Percentiles rank a stretch among this genome's conserved stretches.
Evolutionary conservation across 2,797 vertebrate species (phyloP).

Genomic region (Petrocephalus sullivani): DNA sequence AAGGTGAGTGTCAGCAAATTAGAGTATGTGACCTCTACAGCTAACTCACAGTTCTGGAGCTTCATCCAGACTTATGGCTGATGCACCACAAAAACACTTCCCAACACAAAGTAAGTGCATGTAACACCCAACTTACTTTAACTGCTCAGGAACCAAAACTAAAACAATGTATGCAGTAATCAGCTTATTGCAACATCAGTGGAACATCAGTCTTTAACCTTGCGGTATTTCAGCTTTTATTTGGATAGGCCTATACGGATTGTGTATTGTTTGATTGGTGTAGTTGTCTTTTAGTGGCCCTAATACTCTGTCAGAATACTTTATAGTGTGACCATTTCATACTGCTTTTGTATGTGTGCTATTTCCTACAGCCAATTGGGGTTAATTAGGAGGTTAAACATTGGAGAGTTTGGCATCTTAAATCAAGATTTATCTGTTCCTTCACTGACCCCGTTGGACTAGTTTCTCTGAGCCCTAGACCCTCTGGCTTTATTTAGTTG

Average conservation of each 20-base stretch:
- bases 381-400: slow-evolving; percentile 76
- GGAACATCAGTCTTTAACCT: neutral
- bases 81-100: neutral
- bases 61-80: neutral
- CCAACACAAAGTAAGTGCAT: neutral
- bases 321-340: slow-evolving; percentile 33
- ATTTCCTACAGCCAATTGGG: slow-evolving; percentile 65
- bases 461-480: slow-evolving; percentile 58
- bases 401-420: slow-evolving; percentile 64
- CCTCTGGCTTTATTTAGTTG: slow-evolving; percentile 50
- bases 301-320: neutral
- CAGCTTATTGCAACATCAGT: neutral
- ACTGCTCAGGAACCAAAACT: neutral
- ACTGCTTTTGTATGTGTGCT: slow-evolving; percentile 43
- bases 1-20: neutral
- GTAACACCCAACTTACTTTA: neutral
- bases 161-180: neutral
- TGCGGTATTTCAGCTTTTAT: neutral
- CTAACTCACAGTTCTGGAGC: neutral
- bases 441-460: slow-evolving; percentile 63
- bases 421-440: slow-evolving; percentile 76
- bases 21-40: neutral
- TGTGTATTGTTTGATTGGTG: neutral
- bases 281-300: neutral
- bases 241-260: neutral